Evolutionary conservation across 2,888 invertebrate genomes (phyloP), one percentile per base, ranked within the genome.

Genomic region (Drosophila hamatofila): DNA sequence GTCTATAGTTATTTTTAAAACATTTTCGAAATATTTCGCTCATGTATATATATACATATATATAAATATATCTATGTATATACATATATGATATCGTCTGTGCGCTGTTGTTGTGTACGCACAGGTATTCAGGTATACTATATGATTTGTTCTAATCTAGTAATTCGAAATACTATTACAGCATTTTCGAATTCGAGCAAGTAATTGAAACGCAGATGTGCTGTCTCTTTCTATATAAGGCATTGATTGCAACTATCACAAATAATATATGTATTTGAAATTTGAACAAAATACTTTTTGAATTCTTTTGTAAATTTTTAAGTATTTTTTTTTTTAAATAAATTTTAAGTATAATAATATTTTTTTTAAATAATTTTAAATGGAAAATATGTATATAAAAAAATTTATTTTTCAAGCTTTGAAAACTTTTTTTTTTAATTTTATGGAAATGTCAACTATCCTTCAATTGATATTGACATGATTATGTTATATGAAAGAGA

Each of bases 1-100:
- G 75, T 57, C 71, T 77, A 68, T 72, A 69, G 75, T 81, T 89
- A 88, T 89, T 86, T 86, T 89, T 89, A 86, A 80, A 84, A 78
- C 80, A 88, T 80, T 81, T 85, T 78, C 80, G 88, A 81, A 89
- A 80, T 84, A 78, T 84, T 84, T 88, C 57, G 78, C 83, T 65
- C 81, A 67, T 80, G 54, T 74, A 72, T 67, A 75, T 64, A 66
- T 21, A 48, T 48, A 61, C 25, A 61, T 56, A 56, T 62, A 55
- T 74, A 58, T 51, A 33, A 49, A 62, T 55, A 49, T 42, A 30
- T 57, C 57, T 33, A 41, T 58, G n/a, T 21, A 42, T 52, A 51
- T 55, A 39, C 59, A 27, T 67, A 44, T 71, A 44, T 70, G 65
- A 58, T 46, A 56, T 72, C 49, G 51, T 37, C 37, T 52, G 37